phyloP scores from a whole-genome alignment of 2,888 invertebrate species.

The Xylota segnis region DNA sequence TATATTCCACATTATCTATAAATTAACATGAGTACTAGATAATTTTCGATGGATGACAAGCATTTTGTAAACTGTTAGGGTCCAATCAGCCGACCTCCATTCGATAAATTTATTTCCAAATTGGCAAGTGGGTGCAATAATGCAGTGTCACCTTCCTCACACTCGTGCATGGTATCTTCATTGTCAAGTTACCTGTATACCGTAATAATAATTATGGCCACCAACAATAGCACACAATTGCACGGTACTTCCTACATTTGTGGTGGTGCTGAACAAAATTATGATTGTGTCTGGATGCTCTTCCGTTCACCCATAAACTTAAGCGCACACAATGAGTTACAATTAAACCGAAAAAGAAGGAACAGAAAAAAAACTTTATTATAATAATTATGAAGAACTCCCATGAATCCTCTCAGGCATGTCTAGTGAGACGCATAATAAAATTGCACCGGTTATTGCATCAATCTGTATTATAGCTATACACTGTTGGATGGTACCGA shows the following conservation, averaged over 20 bases:
- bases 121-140: not conserved
- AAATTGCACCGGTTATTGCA: conserved; percentile 46
- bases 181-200: conserved; percentile 52
- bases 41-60: not conserved
- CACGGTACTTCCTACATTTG: conserved; percentile 47
- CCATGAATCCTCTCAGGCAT: conserved; percentile 16
- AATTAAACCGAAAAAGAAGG: conserved; percentile 23
- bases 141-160: not conserved
- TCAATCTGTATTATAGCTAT: conserved; percentile 11
- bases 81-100: not conserved
- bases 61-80: not conserved
- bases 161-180: conserved; percentile 6
- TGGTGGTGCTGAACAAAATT: conserved; percentile 23
- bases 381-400: conserved; percentile 40
- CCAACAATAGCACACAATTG: conserved; percentile 27
- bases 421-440: conserved; percentile 10
- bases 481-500: conserved; percentile 11
- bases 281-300: conserved; percentile 43
- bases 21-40: not conserved
- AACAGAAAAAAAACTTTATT: not conserved
- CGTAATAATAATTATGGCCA: conserved; percentile 54
- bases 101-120: not conserved
- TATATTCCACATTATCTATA: conserved; percentile 9
- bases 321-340: conserved; percentile 30
- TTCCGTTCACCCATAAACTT: conserved; percentile 52